phyloP scores from a whole-genome alignment of 2,797 vertebrate genomes.

The Lacerta agilis region DNA sequence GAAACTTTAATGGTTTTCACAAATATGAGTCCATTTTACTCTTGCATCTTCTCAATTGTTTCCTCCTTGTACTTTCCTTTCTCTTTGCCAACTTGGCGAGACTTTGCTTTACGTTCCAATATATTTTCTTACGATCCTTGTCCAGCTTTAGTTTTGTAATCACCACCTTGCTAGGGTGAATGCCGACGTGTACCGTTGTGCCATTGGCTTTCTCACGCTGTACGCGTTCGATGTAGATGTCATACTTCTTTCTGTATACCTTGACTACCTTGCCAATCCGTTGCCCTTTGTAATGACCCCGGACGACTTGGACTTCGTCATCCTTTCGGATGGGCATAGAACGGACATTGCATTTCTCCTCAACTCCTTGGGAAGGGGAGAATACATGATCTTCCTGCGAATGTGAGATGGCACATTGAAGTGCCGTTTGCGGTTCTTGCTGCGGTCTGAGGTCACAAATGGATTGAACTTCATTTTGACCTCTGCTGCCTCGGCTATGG shows the following conservation, averaged over 20 bases:
- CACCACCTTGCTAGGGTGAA: conserved; percentile 97
- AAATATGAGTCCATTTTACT: conserved; percentile 78
- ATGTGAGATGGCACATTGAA: no score
- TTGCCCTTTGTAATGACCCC: conserved; percentile 96
- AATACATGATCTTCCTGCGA: no score
- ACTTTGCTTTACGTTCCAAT: conserved; percentile 94
- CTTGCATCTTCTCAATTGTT: conserved; percentile 94
- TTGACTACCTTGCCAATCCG: conserved; percentile 96
- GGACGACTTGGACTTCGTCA: conserved; percentile 77
- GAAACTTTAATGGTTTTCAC: conserved; percentile 51
- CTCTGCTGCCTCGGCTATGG: no score
- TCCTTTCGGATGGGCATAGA: no score
- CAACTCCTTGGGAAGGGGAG: no score
- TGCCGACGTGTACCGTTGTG: conserved; percentile 93
- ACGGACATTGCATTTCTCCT: no score
- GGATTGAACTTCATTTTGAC: no score
- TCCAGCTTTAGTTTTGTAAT: conserved; percentile 97
- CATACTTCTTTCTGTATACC: conserved; percentile 95
- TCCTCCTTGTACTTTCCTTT: conserved; percentile 99
- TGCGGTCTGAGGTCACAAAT: no score
- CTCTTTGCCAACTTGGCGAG: conserved; percentile 92
- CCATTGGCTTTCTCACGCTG: conserved; percentile 98
- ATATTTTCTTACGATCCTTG: conserved; percentile 95
- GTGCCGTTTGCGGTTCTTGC: no score
- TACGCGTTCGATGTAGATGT: conserved; percentile 94